Conservation (phyloP, 2,888 invertebrate species). For the Coelogynopora nodosa region DNA sequence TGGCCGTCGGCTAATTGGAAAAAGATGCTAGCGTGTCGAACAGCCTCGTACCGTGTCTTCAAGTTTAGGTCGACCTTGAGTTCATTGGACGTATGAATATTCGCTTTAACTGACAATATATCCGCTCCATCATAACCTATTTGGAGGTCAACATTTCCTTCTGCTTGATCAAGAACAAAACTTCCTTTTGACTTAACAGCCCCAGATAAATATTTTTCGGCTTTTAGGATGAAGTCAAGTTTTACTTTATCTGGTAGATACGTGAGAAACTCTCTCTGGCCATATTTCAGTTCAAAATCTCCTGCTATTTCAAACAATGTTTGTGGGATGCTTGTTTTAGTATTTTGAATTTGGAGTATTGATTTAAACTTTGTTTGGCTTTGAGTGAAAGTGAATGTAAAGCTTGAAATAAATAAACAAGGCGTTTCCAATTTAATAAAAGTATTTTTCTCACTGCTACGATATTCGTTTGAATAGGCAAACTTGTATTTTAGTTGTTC, state of each 20-base stretch:
- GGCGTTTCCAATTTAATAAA: neutral
- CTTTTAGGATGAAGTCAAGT: neutral
- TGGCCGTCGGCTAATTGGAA: neutral
- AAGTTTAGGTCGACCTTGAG: neutral
- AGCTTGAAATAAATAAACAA: neutral
- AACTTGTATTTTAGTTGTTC: neutral
- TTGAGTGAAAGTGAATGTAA: neutral
- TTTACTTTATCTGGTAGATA: neutral
- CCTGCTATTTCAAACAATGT: neutral
- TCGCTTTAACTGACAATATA: neutral
- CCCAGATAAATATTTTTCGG: neutral
- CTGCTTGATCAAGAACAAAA: neutral
- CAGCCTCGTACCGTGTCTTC: neutral
- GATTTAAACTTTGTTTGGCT: neutral
- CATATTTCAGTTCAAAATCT: neutral
- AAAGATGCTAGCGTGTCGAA: neutral
- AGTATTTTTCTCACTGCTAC: neutral
- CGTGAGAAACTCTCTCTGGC: neutral
- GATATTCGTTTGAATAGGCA: neutral
- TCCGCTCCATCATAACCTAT: neutral
- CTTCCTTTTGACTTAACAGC: neutral
- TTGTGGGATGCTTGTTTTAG: too few relatives aligned
- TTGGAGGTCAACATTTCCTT: neutral
- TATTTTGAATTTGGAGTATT: neutral
- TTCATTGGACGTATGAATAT: neutral